Evolutionary conservation across 2,888 invertebrate species (phyloP).

Genomic region (Serrognathus titanus): DNA sequence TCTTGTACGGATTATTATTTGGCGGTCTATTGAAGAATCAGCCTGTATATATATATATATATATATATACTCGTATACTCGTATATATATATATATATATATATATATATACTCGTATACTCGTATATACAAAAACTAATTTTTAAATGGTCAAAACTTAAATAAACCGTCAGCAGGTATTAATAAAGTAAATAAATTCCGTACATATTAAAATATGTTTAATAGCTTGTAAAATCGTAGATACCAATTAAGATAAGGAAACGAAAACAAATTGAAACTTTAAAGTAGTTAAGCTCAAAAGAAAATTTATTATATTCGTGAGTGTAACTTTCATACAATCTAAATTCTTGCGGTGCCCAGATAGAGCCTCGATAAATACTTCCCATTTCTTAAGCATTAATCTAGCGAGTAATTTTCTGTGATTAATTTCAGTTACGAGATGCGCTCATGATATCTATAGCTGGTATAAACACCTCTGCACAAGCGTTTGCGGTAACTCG

Average conservation of each 20-base stretch:
- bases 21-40: too few species aligned
- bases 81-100: too few species aligned
- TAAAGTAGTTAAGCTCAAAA: background rate
- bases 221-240: background rate
- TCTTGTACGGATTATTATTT: too few species aligned
- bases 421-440: background rate
- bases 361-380: background rate
- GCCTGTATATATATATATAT: too few species aligned
- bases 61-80: too few species aligned
- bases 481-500: too few species aligned
- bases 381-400: background rate
- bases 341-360: background rate
- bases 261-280: background rate
- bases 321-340: background rate
- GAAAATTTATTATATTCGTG: background rate
- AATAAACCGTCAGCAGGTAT: too few species aligned
- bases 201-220: background rate
- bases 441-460: too few species aligned
- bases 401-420: conserved; percentile 2
- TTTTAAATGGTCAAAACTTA: too few species aligned
- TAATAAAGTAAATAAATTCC: background rate
- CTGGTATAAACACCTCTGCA: too few species aligned
- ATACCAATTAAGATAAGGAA: background rate
- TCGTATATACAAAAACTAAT: too few species aligned
- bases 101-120: too few species aligned